Conservation (phyloP, 1,140 invertebrate genomes). For the Pseudomyrmex pallidus region DNA sequence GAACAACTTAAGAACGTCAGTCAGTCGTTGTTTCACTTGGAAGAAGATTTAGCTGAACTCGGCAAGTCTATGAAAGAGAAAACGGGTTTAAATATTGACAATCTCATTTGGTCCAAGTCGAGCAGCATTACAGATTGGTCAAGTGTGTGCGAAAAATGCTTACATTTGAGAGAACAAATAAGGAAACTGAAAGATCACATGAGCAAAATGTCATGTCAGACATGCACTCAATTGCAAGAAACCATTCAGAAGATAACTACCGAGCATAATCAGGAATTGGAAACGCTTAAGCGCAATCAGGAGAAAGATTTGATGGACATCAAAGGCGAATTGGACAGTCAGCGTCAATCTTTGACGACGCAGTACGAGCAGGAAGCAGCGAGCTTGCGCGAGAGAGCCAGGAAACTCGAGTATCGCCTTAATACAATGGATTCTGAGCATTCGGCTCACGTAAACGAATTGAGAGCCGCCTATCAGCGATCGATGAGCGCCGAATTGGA, state of each 20-base stretch:
- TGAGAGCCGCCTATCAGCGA: slow-evolving; percentile 90
- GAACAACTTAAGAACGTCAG: slow-evolving; percentile 76
- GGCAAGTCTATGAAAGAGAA: slow-evolving; percentile 71
- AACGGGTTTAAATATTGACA: slow-evolving; percentile 45
- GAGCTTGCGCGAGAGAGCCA: slow-evolving; percentile 86
- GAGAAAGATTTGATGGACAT: slow-evolving; percentile 82
- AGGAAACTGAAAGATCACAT: slow-evolving; percentile 86
- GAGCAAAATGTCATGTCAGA: slow-evolving; percentile 86
- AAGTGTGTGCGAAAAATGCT: slow-evolving; percentile 78
- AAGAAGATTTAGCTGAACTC: slow-evolving; percentile 77
- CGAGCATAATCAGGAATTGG: slow-evolving; percentile 81
- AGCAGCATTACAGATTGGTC: slow-evolving; percentile 73
- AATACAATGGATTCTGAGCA: slow-evolving; percentile 91
- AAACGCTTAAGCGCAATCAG: slow-evolving; percentile 77
- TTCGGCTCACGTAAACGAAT: slow-evolving; percentile 90
- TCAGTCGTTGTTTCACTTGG: slow-evolving; percentile 73
- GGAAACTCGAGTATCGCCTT: slow-evolving; percentile 88
- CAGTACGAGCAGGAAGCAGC: slow-evolving; percentile 84
- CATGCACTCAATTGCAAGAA: slow-evolving; percentile 87
- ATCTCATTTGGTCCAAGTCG: slow-evolving; percentile 49
- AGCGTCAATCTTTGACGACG: slow-evolving; percentile 81
- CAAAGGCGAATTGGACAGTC: slow-evolving; percentile 84
- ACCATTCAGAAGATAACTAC: slow-evolving; percentile 78
- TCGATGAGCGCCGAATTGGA: slow-evolving; percentile 82
- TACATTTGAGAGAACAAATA: slow-evolving; percentile 84